Evolutionary conservation across 2,888 invertebrate species (phyloP).

Genomic region (Ichneumoninae sp.): DNA sequence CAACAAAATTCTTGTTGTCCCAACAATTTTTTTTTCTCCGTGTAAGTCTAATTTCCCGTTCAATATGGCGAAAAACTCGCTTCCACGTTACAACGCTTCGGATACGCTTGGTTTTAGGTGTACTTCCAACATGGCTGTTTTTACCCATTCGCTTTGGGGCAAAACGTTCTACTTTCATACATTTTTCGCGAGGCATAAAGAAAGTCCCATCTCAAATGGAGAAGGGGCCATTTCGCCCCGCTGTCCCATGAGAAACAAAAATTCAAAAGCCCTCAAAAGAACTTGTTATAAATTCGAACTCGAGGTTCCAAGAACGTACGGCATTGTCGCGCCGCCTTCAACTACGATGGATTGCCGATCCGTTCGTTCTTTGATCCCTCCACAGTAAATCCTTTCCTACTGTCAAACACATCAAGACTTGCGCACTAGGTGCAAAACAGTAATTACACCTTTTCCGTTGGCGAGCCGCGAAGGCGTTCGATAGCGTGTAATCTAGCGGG

Average conservation of each 20-base stretch:
- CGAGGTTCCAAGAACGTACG: not conserved
- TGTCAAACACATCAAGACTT: conserved; percentile 21
- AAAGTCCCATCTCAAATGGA: not conserved
- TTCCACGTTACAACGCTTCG: not conserved
- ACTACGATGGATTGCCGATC: not conserved
- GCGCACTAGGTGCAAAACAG: conserved; percentile 48
- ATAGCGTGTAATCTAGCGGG: conserved; percentile 62
- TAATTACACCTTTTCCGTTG: conserved; percentile 45
- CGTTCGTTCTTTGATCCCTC: not conserved
- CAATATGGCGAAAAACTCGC: not conserved
- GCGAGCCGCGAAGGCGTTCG: conserved; percentile 58
- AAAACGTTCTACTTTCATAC: not conserved
- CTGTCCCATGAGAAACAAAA: not conserved
- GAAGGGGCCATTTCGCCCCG: not conserved
- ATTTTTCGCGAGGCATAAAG: not conserved
- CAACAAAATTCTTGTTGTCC: too few species aligned
- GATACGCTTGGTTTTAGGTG: not conserved
- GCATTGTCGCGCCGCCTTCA: conserved; percentile 4
- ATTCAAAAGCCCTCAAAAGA: not conserved
- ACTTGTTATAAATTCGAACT: not conserved
- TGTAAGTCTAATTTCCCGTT: not conserved
- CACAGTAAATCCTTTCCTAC: not conserved
- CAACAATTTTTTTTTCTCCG: too few species aligned
- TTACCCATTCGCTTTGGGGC: not conserved
- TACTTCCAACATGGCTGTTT: not conserved